Conservation (phyloP, 2,888 invertebrate genomes). For the Dioctria linearis region DNA sequence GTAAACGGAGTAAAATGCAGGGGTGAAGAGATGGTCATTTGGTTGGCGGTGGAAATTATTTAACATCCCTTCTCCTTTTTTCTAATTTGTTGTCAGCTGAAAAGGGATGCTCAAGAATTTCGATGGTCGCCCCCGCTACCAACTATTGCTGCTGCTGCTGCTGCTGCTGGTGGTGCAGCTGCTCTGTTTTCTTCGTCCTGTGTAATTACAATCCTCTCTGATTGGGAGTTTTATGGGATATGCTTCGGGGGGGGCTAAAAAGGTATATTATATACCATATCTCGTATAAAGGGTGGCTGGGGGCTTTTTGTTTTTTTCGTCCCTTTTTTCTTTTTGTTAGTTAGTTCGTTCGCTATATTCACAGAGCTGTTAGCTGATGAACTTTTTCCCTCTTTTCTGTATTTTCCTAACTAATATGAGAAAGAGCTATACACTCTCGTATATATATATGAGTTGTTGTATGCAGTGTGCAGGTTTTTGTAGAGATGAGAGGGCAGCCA, state of each 20-base stretch:
- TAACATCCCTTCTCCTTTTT: constrained; percentile 48
- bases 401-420: neutral
- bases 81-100: constrained; percentile 45
- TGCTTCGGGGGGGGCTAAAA: neutral
- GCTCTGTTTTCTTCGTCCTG: constrained; percentile 24
- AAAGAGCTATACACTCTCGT: too few species aligned
- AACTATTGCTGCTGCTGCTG: neutral
- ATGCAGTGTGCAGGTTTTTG: neutral
- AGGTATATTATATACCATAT: constrained; percentile 18
- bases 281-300: neutral
- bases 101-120: constrained; percentile 47
- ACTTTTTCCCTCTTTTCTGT: constrained; percentile 18
- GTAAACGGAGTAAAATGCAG: constrained; percentile 16
- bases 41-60: constrained; percentile 45
- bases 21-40: neutral
- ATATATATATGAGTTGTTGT: constrained; percentile 8
- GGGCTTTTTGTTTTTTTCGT: constrained; percentile 1
- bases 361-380: constrained; percentile 31
- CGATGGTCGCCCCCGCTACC: neutral
- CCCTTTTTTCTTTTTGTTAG: neutral
- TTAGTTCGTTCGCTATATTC: neutral
- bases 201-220: constrained; percentile 51
- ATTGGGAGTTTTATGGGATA: constrained; percentile 35
- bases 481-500: neutral
- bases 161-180: neutral